Base-by-base conservation (phyloP, 2,797 vertebrate species). In the Channa striata region DNA sequence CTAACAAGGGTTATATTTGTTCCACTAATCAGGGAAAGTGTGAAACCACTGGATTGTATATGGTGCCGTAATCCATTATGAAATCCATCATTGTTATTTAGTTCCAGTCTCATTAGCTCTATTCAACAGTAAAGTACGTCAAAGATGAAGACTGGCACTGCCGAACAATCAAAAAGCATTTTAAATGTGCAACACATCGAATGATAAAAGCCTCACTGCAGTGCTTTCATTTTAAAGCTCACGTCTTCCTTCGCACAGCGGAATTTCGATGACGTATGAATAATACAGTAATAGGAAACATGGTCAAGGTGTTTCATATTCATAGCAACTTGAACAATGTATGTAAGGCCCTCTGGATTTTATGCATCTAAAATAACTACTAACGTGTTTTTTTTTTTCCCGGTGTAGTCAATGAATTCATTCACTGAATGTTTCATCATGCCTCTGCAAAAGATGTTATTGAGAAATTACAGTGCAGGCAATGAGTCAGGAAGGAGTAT, bases 1-100 rank as follows among this genome's bases (percentile, higher is more conserved):
- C 73, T 87, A 89, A 91, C 89, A 92, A 90, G 88, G 90, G 88
- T 91, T 89, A 90, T 86, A 92, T 93, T 88, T 91, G 87, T 85
- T 82, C 77, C 71, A 70, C 87, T 90, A 92, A 92, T 91, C 88
- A 69, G 80, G 51, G 57, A 71, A 85, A 81, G 78, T 80, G 85
- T 89, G 87, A 89, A 92, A 87, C 80, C 74, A 68, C 56, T 11
- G 68, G 76, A 89, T 90, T 91, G 87, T 89, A 72, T 70, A 74
- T 17, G 13, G 50, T 57, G 58, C 73, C 42, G 74, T 93, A 91
- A 93, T 91, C 87, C 87, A 86, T 89, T 80, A 76, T 72, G 76
- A 81, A 83, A 89, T 83, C 73, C 78, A 72, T 90, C 87, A 84
- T 91, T 90, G 86, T 91, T 80, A 86, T 90, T 89, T 79, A 78